Evolutionary conservation across 2,113 vertebrate genomes (phyloP), one percentile per base, ranked within the genome.

Genomic region (Sakesphorus luctuosus): DNA sequence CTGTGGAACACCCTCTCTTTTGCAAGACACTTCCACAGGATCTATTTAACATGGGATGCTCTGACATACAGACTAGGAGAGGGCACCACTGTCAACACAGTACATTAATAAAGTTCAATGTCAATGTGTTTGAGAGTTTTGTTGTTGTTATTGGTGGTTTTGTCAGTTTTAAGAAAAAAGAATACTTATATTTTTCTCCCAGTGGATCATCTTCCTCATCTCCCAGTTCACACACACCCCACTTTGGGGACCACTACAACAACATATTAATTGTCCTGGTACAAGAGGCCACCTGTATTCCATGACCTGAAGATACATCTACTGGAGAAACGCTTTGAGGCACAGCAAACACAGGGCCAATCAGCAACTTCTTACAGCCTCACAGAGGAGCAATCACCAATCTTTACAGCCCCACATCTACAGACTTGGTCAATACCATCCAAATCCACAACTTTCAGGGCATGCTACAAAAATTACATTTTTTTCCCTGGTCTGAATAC

Each of bases 121-220:
- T 76, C 55, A 71, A 11, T 12, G 6, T 33, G 21, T 29, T 58
- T 40, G 3, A 6, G 3, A 0, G 0, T 5, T 25, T 49, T 9
- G 6, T 28, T 16, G 25, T 25, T 43, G 40, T 43, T 43, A 14
- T 43, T 43, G 40, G 16, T 15, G 12, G 23, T 61, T 75, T 75
- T 0, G 46, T 35, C 46, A 43, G 38, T 29, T 46, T 17, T 13
- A 33, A 49, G 10, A 25, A 84, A 71, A 46, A 36, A 58, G 13
- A 55, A 59, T 29, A 71, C 11, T 44, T 40, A 4, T 40, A 78
- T 33, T 83, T 65, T 69, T 58, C 44, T 86, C 40, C 29, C 13
- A 46, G 20, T 3, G 47, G 23, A 67, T 59, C 5, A 69, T 23
- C 66, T 65, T 78, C 71, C 28, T 59, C 16, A 50, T 5, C 1